These are phyloP conservation scores for Gryllus longicercus DNA, from an alignment of 2,888 invertebrate genomes.

Conservation along the genomic window DNA sequence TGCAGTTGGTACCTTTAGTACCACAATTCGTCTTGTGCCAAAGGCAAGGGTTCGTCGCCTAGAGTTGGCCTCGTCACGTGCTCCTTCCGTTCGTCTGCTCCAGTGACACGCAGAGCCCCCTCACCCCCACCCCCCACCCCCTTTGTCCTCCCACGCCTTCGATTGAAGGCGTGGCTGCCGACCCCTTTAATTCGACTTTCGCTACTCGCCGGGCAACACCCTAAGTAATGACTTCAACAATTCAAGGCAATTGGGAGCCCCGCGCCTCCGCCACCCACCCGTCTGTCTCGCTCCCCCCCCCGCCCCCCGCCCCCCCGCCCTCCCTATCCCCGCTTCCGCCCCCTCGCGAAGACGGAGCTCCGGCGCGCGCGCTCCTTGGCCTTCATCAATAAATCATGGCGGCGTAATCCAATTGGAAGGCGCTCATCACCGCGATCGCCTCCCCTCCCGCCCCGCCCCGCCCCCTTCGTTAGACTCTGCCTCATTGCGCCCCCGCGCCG, in stretches of 20 bases:
- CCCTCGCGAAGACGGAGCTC: not conserved
- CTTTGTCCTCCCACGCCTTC: no score
- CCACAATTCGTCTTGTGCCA: no score
- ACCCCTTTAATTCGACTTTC: constrained; percentile 1
- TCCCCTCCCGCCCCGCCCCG: not conserved
- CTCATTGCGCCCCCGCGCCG: not conserved
- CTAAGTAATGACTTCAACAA: constrained; percentile 17
- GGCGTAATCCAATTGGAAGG: constrained; percentile 17
- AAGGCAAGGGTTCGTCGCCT: no score
- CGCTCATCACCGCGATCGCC: constrained; percentile 1
- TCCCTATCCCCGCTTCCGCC: not conserved
- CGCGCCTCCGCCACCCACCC: not conserved
- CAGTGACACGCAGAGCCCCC: no score
- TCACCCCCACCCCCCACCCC: no score
- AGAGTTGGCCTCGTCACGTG: no score
- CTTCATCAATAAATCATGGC: not conserved
- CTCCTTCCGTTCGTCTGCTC: no score
- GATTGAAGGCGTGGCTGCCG: not conserved
- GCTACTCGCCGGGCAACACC: not conserved
- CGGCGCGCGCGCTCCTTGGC: not conserved
- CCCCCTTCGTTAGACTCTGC: not conserved
- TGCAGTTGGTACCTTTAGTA: no score
- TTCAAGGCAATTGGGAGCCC: not conserved
- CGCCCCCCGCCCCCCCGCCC: not conserved
- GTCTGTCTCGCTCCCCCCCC: not conserved